Conservation (phyloP, 2,113 vertebrate species). For the Coryphaenoides rupestris region DNA sequence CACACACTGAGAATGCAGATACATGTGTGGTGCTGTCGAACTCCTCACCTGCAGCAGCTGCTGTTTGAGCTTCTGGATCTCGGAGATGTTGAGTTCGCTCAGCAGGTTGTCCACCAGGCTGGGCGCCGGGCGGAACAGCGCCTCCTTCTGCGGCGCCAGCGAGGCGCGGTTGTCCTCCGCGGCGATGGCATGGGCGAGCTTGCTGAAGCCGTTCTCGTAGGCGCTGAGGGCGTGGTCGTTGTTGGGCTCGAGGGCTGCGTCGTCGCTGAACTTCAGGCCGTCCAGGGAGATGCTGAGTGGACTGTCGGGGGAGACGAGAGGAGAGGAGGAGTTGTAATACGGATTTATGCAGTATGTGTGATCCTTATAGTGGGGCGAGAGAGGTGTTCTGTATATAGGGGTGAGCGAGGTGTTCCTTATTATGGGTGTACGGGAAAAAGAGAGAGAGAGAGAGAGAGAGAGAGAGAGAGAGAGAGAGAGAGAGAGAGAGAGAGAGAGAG, state of each 20-base stretch:
- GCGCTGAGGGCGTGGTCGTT: slow-evolving; percentile 87
- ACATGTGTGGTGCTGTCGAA: not conserved
- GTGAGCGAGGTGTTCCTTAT: not conserved
- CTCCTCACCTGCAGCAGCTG: slow-evolving; percentile 90
- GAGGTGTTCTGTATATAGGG: not conserved
- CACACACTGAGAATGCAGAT: no score
- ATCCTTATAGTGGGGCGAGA: not conserved
- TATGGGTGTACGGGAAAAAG: no score
- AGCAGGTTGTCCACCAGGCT: slow-evolving; percentile 95
- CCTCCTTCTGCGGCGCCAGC: slow-evolving; percentile 79
- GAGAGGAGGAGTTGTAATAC: not conserved
- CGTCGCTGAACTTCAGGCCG: slow-evolving; percentile 88
- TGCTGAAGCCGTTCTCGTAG: slow-evolving; percentile 84
- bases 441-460: no score
- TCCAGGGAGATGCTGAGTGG: slow-evolving; percentile 92
- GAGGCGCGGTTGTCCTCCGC: slow-evolving; percentile 80
- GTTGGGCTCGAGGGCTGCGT: slow-evolving; percentile 78
- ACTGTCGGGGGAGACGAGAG: slow-evolving; percentile 11
- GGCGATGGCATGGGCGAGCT: slow-evolving; percentile 69
- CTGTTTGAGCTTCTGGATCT: slow-evolving; percentile 98
- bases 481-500: no score
- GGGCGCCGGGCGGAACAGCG: slow-evolving; percentile 80
- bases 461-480: no score
- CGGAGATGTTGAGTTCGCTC: slow-evolving; percentile 95
- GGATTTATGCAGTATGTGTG: no score